These are phyloP conservation scores for Natrix natrix DNA, from an alignment of 2,797 vertebrate species.

Conservation along the genomic window DNA sequence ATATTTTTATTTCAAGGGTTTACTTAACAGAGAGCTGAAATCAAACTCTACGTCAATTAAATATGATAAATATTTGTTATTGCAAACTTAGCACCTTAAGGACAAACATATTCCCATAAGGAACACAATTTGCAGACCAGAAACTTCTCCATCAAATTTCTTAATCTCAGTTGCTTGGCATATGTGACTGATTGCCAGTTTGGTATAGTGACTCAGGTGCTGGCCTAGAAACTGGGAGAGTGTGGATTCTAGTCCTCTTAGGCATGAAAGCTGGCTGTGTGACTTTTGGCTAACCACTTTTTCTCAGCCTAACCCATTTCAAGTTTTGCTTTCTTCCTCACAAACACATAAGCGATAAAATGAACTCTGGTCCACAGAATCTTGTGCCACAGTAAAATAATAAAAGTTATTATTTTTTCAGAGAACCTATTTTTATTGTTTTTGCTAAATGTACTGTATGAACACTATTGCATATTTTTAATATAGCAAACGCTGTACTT, in stretches of 20 bases:
- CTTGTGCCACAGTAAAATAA: not conserved
- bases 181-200: not conserved
- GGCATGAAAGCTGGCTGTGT: not conserved
- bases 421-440: not conserved
- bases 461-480: not conserved
- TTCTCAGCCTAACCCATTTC: not conserved
- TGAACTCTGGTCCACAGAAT: not conserved
- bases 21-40: not conserved
- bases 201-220: not conserved
- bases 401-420: not conserved
- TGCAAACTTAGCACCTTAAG: not conserved
- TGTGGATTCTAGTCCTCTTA: not conserved
- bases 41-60: not conserved
- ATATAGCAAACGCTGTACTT: not conserved
- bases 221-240: not conserved
- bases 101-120: not conserved
- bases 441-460: not conserved
- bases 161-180: not conserved
- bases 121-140: not conserved
- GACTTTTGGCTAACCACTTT: not conserved
- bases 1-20: not conserved
- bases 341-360: not conserved
- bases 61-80: not conserved
- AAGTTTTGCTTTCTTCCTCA: not conserved
- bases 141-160: not conserved